Percentiles rank a stretch among this genome's conserved stretches.
phyloP scores from a whole-genome alignment of 2,113 vertebrate species.

The Myiozetetes cayanensis region DNA sequence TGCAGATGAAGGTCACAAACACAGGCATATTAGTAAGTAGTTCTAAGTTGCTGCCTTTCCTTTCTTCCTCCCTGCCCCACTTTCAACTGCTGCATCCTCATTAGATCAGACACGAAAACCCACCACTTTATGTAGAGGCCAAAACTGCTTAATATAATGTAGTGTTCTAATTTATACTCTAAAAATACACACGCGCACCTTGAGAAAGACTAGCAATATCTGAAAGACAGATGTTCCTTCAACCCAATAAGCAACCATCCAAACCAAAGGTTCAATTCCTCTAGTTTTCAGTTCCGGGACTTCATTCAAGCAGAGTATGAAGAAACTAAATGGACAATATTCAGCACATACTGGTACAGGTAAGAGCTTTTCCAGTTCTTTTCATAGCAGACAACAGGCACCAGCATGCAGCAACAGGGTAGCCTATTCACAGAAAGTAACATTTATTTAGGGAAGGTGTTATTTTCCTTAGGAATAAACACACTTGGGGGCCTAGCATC shows the following conservation, averaged over 20 bases:
- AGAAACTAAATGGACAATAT: neutral
- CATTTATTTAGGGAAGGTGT: conserved; percentile 33
- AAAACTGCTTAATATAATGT: neutral
- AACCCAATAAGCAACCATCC: neutral
- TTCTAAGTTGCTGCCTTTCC: neutral
- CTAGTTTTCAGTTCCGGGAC: neutral
- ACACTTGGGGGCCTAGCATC: conserved; percentile 3
- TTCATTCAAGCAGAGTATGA: neutral
- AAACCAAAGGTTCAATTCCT: neutral
- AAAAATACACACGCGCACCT: neutral
- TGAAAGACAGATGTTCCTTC: neutral
- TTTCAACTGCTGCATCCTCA: neutral
- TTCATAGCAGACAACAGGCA: neutral
- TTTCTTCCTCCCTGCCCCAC: neutral
- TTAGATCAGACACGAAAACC: neutral
- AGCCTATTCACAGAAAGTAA: neutral
- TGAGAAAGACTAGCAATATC: neutral
- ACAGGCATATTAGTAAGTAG: rapidly evolving
- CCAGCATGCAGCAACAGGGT: neutral
- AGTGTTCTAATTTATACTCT: neutral
- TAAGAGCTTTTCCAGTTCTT: neutral
- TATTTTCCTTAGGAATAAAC: conserved; percentile 58
- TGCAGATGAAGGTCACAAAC: neutral
- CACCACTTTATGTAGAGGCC: neutral
- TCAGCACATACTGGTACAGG: neutral